A percentile compares a stretch with the other conserved stretches of the same genome.
Evolutionary conservation across 2,797 vertebrate species (phyloP).

Genomic region (Apodemus agrarius): DNA sequence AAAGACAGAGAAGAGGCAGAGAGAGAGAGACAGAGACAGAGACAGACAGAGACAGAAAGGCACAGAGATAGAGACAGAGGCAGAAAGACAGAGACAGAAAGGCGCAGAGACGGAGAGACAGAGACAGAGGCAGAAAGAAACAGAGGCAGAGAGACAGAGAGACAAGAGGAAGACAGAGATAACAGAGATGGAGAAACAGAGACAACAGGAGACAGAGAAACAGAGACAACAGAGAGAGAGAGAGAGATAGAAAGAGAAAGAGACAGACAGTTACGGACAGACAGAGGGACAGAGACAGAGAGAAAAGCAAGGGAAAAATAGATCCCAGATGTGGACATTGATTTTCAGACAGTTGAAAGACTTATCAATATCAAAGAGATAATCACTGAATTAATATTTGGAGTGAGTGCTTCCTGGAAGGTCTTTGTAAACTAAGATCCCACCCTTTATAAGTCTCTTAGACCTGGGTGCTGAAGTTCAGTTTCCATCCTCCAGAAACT

Average conservation of each 20-base stretch:
- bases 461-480: not conserved
- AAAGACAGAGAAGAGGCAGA: no score
- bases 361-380: not conserved
- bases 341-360: not conserved
- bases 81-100: not conserved
- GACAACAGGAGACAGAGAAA: not conserved
- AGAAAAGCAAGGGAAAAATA: not conserved
- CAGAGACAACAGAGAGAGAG: not conserved
- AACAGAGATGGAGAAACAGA: not conserved
- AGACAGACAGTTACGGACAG: not conserved
- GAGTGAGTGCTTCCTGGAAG: not conserved
- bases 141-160: not conserved
- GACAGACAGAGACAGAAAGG: no score
- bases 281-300: not conserved
- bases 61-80: no score
- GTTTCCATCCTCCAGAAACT: not conserved
- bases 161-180: not conserved
- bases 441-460: conserved; percentile 24
- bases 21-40: no score
- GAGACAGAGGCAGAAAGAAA: not conserved
- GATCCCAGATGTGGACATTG: not conserved
- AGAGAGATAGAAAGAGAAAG: no score
- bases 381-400: conserved; percentile 35
- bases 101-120: not conserved
- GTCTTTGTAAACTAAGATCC: conserved; percentile 36